Conservation (phyloP, 2,888 invertebrate species). For the Lasioglossum vierecki region DNA sequence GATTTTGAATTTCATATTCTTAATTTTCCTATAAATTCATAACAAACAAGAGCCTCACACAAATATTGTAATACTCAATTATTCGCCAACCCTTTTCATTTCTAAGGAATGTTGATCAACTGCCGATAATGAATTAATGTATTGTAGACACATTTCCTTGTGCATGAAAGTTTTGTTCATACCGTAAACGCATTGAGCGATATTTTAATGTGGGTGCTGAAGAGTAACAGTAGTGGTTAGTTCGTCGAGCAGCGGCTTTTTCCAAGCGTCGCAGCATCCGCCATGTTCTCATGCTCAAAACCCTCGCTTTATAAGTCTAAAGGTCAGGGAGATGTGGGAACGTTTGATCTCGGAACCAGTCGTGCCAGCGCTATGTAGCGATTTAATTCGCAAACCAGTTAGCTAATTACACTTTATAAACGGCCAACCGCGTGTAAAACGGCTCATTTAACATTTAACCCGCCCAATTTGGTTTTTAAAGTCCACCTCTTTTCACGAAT, state of each 20-base stretch:
- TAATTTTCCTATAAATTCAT: too few species aligned
- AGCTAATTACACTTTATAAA: slow-evolving; percentile 2
- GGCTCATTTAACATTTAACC: slow-evolving; percentile 16
- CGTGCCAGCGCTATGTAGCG: neutral
- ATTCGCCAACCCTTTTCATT: too few species aligned
- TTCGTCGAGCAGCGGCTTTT: neutral
- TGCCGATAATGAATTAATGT: too few species aligned
- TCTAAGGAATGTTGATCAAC: too few species aligned
- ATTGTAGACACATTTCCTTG: too few species aligned
- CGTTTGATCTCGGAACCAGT: neutral
- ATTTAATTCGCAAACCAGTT: neutral
- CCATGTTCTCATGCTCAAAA: neutral
- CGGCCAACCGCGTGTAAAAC: slow-evolving; percentile 25
- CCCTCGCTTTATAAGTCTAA: neutral
- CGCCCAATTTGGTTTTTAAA: neutral
- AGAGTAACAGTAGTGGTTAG: neutral
- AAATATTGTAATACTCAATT: too few species aligned
- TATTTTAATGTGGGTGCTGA: neutral
- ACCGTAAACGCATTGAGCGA: too few species aligned
- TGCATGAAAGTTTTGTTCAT: too few species aligned
- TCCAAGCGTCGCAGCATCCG: neutral
- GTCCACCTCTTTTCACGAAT: neutral
- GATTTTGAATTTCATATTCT: too few species aligned
- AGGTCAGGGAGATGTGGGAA: neutral
- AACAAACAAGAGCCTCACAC: too few species aligned